phyloP scores from a whole-genome alignment of 2,797 vertebrate genomes.

The Hipposideros larvatus region DNA sequence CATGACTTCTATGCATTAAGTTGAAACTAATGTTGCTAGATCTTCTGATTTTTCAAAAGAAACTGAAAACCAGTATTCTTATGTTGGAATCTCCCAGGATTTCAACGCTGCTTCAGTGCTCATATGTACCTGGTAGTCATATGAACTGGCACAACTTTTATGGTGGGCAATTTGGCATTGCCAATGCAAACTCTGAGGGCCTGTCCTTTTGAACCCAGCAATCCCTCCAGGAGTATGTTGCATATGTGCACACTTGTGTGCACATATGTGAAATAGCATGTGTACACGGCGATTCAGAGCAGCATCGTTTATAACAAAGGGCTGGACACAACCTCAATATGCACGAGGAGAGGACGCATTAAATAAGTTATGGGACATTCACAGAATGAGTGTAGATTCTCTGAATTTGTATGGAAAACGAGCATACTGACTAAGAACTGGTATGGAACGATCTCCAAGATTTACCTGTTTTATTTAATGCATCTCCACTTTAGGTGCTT shows the following conservation, averaged over 20 bases:
- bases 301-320: background rate
- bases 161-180: background rate
- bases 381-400: accelerated
- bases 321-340: accelerated
- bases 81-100: background rate
- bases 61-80: background rate
- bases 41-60: background rate
- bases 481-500: too few relatives aligned
- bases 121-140: accelerated
- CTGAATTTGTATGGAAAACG: accelerated
- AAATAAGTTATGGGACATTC: background rate
- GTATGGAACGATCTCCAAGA: background rate
- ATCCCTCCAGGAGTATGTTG: accelerated
- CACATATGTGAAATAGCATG: accelerated
- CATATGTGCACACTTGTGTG: background rate
- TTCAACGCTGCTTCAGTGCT: too few relatives aligned
- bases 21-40: too few relatives aligned
- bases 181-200: background rate
- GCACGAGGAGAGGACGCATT: background rate
- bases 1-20: accelerated
- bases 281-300: accelerated
- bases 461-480: accelerated
- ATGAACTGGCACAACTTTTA: background rate
- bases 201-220: accelerated
- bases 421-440: too few relatives aligned